Evolutionary conservation across 2,888 invertebrate genomes (phyloP).

Genomic region (Octodonta nipae): DNA sequence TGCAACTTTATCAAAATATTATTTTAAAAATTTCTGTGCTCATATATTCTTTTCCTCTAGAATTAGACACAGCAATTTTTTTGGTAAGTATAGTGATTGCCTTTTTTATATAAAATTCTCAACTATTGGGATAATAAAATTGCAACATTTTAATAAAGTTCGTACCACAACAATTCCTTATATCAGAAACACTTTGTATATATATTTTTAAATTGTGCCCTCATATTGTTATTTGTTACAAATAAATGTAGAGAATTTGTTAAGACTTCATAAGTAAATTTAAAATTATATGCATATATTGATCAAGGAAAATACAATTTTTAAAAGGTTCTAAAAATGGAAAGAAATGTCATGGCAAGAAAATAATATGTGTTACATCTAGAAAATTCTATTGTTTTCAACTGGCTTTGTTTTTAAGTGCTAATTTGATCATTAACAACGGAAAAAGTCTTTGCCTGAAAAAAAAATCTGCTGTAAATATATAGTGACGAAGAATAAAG

Average conservation of each 20-base stretch:
- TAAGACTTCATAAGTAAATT: too few relatives aligned
- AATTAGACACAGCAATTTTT: slow-evolving; percentile 35
- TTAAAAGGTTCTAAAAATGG: too few relatives aligned
- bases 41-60: slow-evolving; percentile 30
- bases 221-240: slow-evolving; percentile 29
- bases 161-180: slow-evolving; percentile 31
- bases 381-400: too few relatives aligned
- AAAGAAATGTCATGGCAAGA: slow-evolving; percentile 30
- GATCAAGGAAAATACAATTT: too few relatives aligned
- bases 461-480: too few relatives aligned
- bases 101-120: slow-evolving; percentile 25
- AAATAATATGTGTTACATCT: too few relatives aligned
- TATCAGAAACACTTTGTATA: slow-evolving; percentile 17
- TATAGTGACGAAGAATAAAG: too few relatives aligned
- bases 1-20: slow-evolving; percentile 37
- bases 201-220: slow-evolving; percentile 35
- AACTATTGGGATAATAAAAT: slow-evolving; percentile 19
- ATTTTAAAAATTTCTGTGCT: slow-evolving; percentile 28
- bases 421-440: too few relatives aligned
- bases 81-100: slow-evolving; percentile 32
- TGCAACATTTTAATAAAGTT: slow-evolving; percentile 21
- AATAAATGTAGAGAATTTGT: slow-evolving; percentile 9
- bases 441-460: too few relatives aligned
- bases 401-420: too few relatives aligned
- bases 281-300: too few relatives aligned